A percentile compares a stretch with the other conserved stretches of the same genome.
phyloP scores from a whole-genome alignment of 1,140 invertebrate species.

The Coptotermes formosanus region DNA sequence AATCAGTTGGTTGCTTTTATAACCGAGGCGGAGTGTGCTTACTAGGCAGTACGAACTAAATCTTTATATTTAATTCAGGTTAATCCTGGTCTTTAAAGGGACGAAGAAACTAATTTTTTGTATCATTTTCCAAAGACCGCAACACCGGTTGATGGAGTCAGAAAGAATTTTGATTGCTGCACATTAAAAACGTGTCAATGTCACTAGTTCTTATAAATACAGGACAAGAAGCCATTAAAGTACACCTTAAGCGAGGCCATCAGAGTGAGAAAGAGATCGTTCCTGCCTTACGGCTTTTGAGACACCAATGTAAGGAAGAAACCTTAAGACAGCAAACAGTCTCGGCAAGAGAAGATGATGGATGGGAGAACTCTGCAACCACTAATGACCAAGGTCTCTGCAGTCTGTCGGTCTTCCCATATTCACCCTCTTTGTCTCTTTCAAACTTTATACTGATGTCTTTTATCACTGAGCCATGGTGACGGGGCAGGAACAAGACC shows the following conservation, averaged over 20 bases:
- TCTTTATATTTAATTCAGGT: no score
- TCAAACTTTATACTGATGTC: slow-evolving; percentile 1
- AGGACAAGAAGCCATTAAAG: background rate
- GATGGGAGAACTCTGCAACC: slow-evolving; percentile 13
- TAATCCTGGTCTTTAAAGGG: no score
- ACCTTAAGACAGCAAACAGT: background rate
- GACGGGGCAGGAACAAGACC: no score
- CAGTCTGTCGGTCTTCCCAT: slow-evolving; percentile 6
- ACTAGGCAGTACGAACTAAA: no score
- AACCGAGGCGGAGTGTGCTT: no score
- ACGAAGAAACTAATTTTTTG: no score
- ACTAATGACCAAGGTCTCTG: slow-evolving; percentile 21
- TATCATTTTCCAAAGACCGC: no score
- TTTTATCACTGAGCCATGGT: background rate
- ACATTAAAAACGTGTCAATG: background rate
- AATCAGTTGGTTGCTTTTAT: no score
- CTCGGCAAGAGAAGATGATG: slow-evolving; percentile 6
- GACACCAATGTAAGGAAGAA: no score
- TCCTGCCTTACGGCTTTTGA: no score
- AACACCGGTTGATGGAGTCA: no score
- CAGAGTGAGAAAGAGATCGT: background rate
- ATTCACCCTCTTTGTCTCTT: slow-evolving; percentile 16
- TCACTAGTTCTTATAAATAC: background rate
- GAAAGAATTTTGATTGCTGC: background rate
- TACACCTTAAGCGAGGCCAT: background rate